These are phyloP conservation scores for Casuarius casuarius DNA, from an alignment of 2,113 vertebrate species.

Conservation along the genomic window DNA sequence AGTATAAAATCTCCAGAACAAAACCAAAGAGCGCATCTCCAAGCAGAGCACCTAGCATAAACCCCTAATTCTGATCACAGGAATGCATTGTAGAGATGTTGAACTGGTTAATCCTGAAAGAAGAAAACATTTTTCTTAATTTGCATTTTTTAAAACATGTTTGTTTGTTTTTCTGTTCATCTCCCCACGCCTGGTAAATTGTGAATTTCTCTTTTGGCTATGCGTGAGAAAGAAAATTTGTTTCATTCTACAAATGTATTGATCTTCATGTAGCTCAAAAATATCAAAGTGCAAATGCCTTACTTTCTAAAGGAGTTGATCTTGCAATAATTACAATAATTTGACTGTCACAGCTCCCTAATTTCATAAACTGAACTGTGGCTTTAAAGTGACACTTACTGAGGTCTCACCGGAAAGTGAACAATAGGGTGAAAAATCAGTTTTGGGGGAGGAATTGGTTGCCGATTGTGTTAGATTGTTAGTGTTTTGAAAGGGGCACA, in stretches of 20 bases:
- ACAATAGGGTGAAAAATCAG: not conserved
- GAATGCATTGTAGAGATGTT: not conserved
- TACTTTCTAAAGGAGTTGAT: not conserved
- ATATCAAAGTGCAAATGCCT: not conserved
- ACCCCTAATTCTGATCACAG: not conserved
- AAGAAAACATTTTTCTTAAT: not conserved
- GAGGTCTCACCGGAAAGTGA: not conserved
- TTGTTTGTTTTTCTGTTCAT: constrained; percentile 47
- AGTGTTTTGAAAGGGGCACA: not conserved
- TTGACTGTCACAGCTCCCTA: not conserved
- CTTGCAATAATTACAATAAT: not conserved
- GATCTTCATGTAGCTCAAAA: constrained; percentile 2
- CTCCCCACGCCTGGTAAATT: constrained; percentile 27
- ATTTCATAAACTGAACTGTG: not conserved
- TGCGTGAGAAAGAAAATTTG: not conserved
- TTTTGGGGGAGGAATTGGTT: not conserved
- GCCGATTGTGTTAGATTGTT: rapidly evolving
- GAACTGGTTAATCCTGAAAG: constrained; percentile 17
- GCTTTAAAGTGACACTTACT: not conserved
- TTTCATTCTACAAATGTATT: constrained; percentile 20
- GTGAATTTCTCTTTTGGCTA: constrained; percentile 49
- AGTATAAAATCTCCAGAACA: not conserved
- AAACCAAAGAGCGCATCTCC: not conserved
- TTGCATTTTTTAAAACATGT: constrained; percentile 50
- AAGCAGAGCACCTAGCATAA: not conserved